Evolutionary conservation across 1,140 invertebrate species (phyloP), one percentile per base, ranked within the genome.

Genomic region (Pectinophora gossypiella): DNA sequence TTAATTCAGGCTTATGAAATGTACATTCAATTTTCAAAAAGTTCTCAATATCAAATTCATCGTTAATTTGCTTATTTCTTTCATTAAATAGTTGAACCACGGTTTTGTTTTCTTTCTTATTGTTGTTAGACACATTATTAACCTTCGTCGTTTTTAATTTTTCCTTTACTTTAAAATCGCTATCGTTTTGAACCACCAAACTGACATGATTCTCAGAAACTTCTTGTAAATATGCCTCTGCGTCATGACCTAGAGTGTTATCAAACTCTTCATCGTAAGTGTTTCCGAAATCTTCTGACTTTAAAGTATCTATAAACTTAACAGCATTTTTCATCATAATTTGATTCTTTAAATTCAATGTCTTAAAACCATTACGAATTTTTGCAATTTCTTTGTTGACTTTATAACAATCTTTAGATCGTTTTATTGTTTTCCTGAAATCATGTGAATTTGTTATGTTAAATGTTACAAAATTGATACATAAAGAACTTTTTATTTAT

Each of bases 361-460:
- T 66, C 7, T 64, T 38, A 32, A 72, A 80, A 46, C 54, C 55
- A 43, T 61, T 57, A 23, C 57, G 60, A 13, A 76, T 43, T 62
- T 75, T 75, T 21, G 52, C 57, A 22, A 75, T 68, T 61, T 81
- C 73, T 27, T 61, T 70, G 32, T 71, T 69, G 16, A 68, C 53
- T 43, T 54, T 66, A 42, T 51, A 42, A 32, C 16, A 23, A 22
- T 63, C 49, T 48, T 60, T 64, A 10, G 51, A 23, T 36, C 46
- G 59, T 32, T 55, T 59, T 19, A 63, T 52, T 21, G 54, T 48
- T 56, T 60, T 72, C 46, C 70, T 74, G 56, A 32, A 32, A n/a
- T n/a, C n/a, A n/a, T n/a, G n/a, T n/a, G n/a, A n/a, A n/a, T n/a
- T n/a, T n/a, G n/a, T n/a, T n/a, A n/a, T n/a, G n/a, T n/a, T n/a